Evolutionary conservation across 2,113 vertebrate species (phyloP).

Genomic region (Bombycilla garrulus): DNA sequence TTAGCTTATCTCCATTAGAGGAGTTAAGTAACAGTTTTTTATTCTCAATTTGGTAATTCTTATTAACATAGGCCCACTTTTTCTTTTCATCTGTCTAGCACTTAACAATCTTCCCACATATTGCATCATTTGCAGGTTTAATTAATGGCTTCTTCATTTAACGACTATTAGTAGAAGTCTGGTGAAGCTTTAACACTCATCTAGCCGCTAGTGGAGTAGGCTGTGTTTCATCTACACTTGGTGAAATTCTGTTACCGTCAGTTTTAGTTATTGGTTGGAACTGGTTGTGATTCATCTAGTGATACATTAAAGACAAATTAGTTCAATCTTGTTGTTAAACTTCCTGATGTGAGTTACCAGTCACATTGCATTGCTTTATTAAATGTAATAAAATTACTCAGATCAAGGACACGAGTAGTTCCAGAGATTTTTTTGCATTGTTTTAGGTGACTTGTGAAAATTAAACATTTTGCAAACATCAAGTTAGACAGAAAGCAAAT

Average conservation of each 20-base stretch:
- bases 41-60: background rate
- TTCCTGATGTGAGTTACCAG: background rate
- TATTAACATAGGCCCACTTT: background rate
- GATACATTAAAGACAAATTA: background rate
- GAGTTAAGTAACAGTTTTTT: background rate
- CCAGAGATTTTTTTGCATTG: background rate
- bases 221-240: background rate
- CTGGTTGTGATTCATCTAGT: background rate
- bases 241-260: background rate
- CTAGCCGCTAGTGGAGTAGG: background rate
- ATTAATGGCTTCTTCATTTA: constrained; percentile 35
- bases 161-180: background rate
- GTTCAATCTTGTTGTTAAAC: background rate
- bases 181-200: background rate
- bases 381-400: background rate
- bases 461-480: background rate
- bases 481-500: background rate
- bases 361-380: background rate
- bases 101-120: background rate
- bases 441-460: background rate
- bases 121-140: constrained; percentile 11
- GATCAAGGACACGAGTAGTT: background rate
- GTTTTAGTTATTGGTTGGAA: background rate
- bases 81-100: background rate
- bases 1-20: background rate